A percentile compares a stretch with the other conserved stretches of the same genome.
These are phyloP conservation scores for Trichacis sp. DNA, from an alignment of 2,888 invertebrate species.

Conservation along the genomic window DNA sequence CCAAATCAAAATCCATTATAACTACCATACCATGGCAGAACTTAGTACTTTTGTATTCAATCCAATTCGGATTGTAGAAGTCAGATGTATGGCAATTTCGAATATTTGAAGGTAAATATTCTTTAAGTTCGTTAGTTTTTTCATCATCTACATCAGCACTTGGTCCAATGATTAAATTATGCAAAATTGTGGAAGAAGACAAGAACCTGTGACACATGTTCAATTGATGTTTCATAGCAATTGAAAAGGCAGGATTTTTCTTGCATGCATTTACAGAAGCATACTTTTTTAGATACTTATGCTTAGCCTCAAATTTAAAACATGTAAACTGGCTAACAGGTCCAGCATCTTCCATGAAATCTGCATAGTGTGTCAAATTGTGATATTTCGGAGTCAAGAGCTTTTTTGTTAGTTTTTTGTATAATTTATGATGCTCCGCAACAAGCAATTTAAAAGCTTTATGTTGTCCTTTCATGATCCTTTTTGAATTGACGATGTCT, in stretches of 20 bases:
- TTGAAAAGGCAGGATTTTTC: not conserved
- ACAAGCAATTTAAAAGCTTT: conserved; percentile 5
- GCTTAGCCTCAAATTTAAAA: conserved; percentile 4
- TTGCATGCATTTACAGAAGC: not conserved
- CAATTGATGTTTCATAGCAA: conserved; percentile 2
- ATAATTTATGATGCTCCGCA: conserved; percentile 15
- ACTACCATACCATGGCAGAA: too few species aligned
- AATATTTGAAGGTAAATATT: too few species aligned
- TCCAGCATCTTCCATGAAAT: conserved; percentile 8
- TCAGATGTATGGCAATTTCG: too few species aligned
- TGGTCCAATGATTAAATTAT: too few species aligned
- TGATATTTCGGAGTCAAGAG: conserved; percentile 21
- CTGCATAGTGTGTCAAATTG: not conserved
- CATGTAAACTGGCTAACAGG: conserved; percentile 5
- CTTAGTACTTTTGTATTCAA: too few species aligned
- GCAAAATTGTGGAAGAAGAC: not conserved
- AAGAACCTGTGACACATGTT: not conserved
- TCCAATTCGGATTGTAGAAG: too few species aligned
- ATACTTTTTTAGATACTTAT: not conserved
- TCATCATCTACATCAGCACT: too few species aligned
- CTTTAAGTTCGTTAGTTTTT: too few species aligned
- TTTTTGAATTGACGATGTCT: conserved; percentile 7
- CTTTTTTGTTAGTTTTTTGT: conserved; percentile 10
- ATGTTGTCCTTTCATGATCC: conserved; percentile 1
- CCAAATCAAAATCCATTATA: too few species aligned